phyloP scores from a whole-genome alignment of 1,140 invertebrate species.

The Tachypleus tridentatus region DNA sequence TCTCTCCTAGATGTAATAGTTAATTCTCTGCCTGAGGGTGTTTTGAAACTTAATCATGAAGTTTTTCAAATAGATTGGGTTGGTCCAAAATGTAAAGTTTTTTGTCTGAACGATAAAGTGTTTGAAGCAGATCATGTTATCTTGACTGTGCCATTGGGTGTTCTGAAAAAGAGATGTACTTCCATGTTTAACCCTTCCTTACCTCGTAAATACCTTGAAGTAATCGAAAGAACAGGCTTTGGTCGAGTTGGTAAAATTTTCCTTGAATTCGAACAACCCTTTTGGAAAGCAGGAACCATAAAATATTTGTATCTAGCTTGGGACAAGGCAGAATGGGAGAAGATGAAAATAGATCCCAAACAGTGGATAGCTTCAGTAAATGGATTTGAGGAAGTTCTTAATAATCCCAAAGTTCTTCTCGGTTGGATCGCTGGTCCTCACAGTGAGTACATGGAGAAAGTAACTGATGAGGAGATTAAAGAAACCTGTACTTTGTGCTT shows the following conservation, averaged over 20 bases:
- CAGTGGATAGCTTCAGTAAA: neutral
- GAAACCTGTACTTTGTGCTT: constrained; percentile 55
- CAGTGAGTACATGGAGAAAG: constrained; percentile 70
- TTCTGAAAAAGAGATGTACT: constrained; percentile 61
- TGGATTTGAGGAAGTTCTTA: constrained; percentile 22
- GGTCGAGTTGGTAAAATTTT: constrained; percentile 89
- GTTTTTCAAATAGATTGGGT: too few relatives aligned
- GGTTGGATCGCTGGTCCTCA: constrained; percentile 77
- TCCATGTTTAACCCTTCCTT: constrained; percentile 69
- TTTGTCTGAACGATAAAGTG: constrained; percentile 50
- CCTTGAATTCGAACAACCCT: constrained; percentile 78
- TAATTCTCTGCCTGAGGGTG: too few relatives aligned
- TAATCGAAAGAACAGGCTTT: constrained; percentile 73
- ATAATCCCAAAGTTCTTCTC: constrained; percentile 55
- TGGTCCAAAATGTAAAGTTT: constrained; percentile 25
- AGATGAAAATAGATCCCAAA: too few relatives aligned
- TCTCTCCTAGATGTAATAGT: too few relatives aligned
- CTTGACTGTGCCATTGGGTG: constrained; percentile 81
- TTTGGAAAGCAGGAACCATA: constrained; percentile 45
- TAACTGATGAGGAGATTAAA: constrained; percentile 53
- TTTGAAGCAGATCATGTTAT: constrained; percentile 76
- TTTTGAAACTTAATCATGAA: too few relatives aligned
- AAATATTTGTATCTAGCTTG: too few relatives aligned
- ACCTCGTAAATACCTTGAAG: constrained; percentile 65
- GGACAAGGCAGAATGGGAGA: too few relatives aligned